Percentiles rank a stretch among this genome's conserved stretches.
Evolutionary conservation across 2,113 vertebrate genomes (phyloP).

Genomic region (Cricetomys ansorgei): DNA sequence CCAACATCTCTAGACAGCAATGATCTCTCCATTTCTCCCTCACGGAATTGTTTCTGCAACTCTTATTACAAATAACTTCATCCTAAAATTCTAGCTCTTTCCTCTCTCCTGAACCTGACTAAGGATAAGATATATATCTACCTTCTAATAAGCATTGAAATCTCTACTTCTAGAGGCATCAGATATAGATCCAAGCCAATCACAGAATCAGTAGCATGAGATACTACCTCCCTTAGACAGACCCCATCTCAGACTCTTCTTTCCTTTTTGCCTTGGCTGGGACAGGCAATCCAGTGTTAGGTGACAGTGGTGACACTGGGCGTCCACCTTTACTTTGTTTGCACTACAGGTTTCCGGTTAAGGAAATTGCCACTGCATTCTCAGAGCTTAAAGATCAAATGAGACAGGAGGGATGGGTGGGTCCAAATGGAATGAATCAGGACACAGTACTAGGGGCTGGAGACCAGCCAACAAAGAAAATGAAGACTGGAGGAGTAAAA

Average conservation of each 20-base stretch:
- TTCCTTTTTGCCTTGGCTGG: constrained; percentile 56
- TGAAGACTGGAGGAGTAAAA: constrained; percentile 3
- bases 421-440: constrained; percentile 25
- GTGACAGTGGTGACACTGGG: neutral
- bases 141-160: constrained; percentile 43
- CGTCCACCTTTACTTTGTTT: neutral
- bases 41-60: neutral
- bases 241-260: constrained; percentile 18
- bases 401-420: neutral
- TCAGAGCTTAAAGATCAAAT: constrained; percentile 14
- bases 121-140: constrained; percentile 54
- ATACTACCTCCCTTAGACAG: constrained; percentile 12
- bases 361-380: neutral
- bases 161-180: constrained; percentile 42
- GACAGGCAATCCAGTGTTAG: neutral
- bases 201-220: constrained; percentile 51
- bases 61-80: constrained; percentile 46
- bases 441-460: neutral
- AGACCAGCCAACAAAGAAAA: neutral
- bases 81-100: constrained; percentile 32
- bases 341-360: constrained; percentile 21
- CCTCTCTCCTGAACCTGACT: constrained; percentile 14
- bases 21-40: neutral
- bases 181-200: constrained; percentile 29
- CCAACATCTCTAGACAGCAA: neutral